phyloP scores from a whole-genome alignment of 2,797 vertebrate species.

The Myioborus miniatus region DNA sequence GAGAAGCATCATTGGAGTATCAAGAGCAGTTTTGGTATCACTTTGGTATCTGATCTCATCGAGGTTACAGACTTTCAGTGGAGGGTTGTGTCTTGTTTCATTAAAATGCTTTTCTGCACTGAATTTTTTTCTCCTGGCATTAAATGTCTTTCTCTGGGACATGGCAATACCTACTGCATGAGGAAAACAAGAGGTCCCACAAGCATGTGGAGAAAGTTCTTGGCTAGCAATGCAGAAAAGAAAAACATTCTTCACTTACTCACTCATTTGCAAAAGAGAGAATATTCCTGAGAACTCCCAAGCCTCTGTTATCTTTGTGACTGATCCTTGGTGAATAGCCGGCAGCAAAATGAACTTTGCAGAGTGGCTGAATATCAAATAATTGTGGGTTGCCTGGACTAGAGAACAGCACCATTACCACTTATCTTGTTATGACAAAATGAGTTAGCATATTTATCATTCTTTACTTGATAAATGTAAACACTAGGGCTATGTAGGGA shows the following conservation, averaged over 20 bases:
- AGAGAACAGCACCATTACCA: neutral
- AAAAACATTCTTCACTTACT: neutral
- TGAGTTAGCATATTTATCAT: constrained; percentile 9
- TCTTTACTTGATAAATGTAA: constrained; percentile 15
- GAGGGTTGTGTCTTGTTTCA: neutral
- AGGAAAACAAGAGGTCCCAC: neutral
- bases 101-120: neutral
- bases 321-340: neutral
- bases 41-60: neutral
- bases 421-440: constrained; percentile 38
- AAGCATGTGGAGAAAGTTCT: neutral
- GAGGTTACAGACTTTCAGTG: neutral
- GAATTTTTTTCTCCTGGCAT: neutral
- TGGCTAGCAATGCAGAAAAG: neutral
- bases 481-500: neutral
- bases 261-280: neutral
- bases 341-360: constrained; percentile 42
- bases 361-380: constrained; percentile 6
- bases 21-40: neutral
- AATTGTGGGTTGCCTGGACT: constrained; percentile 15
- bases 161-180: neutral
- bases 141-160: neutral
- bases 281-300: neutral
- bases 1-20: neutral
- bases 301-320: neutral